These are phyloP conservation scores for Rhagium mordax DNA, from an alignment of 2,888 invertebrate genomes.

Conservation along the genomic window DNA sequence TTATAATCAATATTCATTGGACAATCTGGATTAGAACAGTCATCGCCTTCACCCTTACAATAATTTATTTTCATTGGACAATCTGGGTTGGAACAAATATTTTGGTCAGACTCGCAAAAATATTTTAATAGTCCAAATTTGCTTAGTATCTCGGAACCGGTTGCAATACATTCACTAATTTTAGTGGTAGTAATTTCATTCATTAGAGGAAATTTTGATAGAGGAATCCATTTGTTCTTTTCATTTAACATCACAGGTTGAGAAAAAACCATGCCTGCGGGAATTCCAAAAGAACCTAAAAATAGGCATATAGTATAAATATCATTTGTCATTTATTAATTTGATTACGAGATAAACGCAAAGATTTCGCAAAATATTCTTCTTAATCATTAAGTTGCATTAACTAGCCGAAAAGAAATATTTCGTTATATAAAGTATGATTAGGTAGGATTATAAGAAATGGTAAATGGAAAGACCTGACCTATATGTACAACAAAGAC, in stretches of 20 bases:
- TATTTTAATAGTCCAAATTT: constrained; percentile 12
- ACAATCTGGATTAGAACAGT: not conserved
- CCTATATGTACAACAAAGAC: too few relatives aligned
- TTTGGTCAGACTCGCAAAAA: not conserved
- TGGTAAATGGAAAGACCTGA: too few relatives aligned
- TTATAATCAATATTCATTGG: not conserved
- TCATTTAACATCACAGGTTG: constrained; percentile 72
- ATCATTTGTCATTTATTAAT: too few relatives aligned
- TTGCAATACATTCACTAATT: constrained; percentile 35
- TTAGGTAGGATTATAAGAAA: too few relatives aligned
- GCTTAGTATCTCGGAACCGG: not conserved
- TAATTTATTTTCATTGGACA: constrained; percentile 5
- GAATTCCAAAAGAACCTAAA: constrained; percentile 72
- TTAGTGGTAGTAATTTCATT: constrained; percentile 39
- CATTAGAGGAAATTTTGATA: constrained; percentile 56
- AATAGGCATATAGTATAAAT: too few relatives aligned
- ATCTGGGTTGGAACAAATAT: constrained; percentile 10
- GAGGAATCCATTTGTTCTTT: constrained; percentile 71
- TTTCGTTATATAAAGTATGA: too few relatives aligned
- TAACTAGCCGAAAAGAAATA: too few relatives aligned
- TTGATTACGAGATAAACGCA: too few relatives aligned
- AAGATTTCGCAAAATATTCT: too few relatives aligned
- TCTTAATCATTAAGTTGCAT: too few relatives aligned
- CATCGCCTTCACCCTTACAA: not conserved
- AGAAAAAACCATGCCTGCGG: constrained; percentile 73